phyloP scores from a whole-genome alignment of 92 coral and sea anemone species.

The Epizoanthus scotinus region DNA sequence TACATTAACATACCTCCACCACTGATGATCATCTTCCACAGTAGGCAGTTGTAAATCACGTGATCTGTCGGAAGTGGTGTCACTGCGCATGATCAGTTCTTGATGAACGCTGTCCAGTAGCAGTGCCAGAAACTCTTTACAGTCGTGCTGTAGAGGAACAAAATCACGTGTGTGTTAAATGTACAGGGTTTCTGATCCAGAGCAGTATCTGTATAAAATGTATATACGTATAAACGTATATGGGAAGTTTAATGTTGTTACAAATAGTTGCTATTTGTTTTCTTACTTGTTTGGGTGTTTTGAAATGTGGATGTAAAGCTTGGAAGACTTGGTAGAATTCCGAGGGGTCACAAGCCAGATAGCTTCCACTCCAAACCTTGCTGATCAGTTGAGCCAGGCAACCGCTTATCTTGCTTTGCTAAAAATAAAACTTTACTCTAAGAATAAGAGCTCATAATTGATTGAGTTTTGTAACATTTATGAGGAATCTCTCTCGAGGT shows the following conservation, averaged over 20 bases:
- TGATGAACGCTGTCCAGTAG: slow-evolving; percentile 81
- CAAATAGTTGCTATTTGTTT: too few relatives aligned
- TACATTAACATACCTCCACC: slow-evolving; percentile 66
- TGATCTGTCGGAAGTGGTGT: slow-evolving; percentile 39
- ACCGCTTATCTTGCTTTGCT: slow-evolving; percentile 28
- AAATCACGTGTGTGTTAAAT: too few relatives aligned
- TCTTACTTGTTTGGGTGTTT: slow-evolving; percentile 48
- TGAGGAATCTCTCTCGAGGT: too few relatives aligned
- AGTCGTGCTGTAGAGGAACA: slow-evolving; percentile 64
- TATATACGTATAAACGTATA: too few relatives aligned
- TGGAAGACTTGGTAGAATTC: slow-evolving; percentile 58
- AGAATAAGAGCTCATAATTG: too few relatives aligned
- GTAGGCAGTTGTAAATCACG: slow-evolving; percentile 18
- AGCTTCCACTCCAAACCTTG: slow-evolving; percentile 81
- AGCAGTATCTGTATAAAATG: too few relatives aligned
- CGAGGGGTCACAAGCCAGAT: slow-evolving; percentile 72
- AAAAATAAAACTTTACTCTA: background rate
- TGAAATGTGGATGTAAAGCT: slow-evolving; percentile 54
- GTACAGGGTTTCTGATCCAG: too few relatives aligned
- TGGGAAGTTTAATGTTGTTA: too few relatives aligned
- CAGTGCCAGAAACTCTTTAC: slow-evolving; percentile 82
- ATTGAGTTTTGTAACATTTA: too few relatives aligned
- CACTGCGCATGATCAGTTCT: slow-evolving; percentile 50
- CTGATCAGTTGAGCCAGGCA: slow-evolving; percentile 62
- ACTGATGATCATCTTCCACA: slow-evolving; percentile 45